Base-by-base conservation (phyloP, 2,113 vertebrate genomes). In the Prochilodus magdalenae region DNA sequence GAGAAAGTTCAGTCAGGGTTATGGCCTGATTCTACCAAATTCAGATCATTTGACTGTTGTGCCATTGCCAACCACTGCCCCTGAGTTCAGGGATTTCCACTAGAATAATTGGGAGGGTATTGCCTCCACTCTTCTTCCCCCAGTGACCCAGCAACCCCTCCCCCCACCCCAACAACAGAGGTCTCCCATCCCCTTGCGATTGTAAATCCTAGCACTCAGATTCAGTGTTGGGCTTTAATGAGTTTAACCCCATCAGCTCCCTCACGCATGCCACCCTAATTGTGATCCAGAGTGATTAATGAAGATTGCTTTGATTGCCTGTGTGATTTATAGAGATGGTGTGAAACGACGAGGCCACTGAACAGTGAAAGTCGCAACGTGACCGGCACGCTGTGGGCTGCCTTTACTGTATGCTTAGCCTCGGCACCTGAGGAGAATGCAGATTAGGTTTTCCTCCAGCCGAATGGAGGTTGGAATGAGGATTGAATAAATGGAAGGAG, bases 321-420 rank as follows among this genome's bases (percentile, higher is more conserved):
- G 40, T 22, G 66, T 53, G 83, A 85, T 69, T 53, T 81, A 78
- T 73, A 29, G 59, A 69, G 77, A 73, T 69, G 27, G 71, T 72
- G 47, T 33, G 26, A 70, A 51, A 51, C 71, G 75, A 24, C 36
- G 26, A 62, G 67, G 40, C 62, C 62, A 74, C 36, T 40, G 36
- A 78, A 69, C 63, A 40, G 51, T 59, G 71, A 72, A 60, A 82
- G 55, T 73, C 74, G 62, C 27, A 13, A 77, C 29, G 51, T 73
- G 78, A 72, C 29, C 5, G 66, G 27, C 76, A 44, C 30, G 24
- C 62, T 22, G 33, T 67, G 29, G 3, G 20, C 11, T 73, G 49
- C 24, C 44, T 59, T 8, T 76, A 83, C 70, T 49, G 49, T 75
- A 76, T 40, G 60, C 63, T 83, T 79, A 80, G 47, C 73, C 36